A percentile compares a stretch with the other conserved stretches of the same genome.
Conservation (phyloP, 2,113 vertebrate species). For the Puffinus mauretanicus region DNA sequence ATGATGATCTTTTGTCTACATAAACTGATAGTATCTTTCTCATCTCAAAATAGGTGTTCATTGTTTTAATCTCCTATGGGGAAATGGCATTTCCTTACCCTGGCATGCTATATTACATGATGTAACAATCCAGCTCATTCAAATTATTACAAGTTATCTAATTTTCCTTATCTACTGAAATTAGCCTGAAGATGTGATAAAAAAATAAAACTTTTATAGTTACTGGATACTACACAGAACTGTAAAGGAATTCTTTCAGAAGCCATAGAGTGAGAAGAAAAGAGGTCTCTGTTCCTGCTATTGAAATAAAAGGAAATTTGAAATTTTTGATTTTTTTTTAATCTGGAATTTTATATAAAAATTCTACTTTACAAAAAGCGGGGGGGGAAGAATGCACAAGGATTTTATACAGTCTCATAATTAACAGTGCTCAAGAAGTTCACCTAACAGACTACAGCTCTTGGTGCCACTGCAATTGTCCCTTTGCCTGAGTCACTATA, state of each 20-base stretch:
- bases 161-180: not conserved
- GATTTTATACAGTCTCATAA: not conserved
- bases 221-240: not conserved
- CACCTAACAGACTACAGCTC: not conserved
- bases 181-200: not conserved
- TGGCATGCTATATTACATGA: not conserved
- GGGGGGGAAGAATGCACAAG: not conserved
- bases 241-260: not conserved
- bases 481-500: not conserved
- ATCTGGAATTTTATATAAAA: not conserved
- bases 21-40: slow-evolving; percentile 40
- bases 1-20: not conserved
- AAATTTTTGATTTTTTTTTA: not conserved
- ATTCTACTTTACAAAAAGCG: not conserved
- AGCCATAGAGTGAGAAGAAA: not conserved
- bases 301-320: not conserved
- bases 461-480: not conserved
- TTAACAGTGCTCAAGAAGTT: not conserved
- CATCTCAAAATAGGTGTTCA: slow-evolving; percentile 45
- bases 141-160: not conserved
- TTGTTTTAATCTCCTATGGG: slow-evolving; percentile 35
- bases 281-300: not conserved
- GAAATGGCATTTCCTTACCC: slow-evolving; percentile 31
- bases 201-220: not conserved
- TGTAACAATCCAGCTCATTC: not conserved